phyloP scores from a whole-genome alignment of 2,797 vertebrate species.

The Gymnodraco acuticeps region DNA sequence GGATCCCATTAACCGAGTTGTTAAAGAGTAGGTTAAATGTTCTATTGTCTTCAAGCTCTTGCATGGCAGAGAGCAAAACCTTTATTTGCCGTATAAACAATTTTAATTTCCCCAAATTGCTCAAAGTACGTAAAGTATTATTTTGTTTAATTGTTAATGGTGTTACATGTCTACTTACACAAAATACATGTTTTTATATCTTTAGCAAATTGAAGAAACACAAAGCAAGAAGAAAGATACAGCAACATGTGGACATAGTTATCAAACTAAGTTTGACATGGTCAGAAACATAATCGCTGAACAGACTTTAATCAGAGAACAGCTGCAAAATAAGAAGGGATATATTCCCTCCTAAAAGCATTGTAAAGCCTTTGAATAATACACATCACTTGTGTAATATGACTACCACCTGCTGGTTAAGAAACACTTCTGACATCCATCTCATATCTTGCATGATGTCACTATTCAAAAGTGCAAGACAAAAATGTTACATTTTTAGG shows the following conservation, averaged over 20 bases:
- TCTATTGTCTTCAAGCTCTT: not conserved
- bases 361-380: conserved; percentile 34
- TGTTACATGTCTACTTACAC: not conserved
- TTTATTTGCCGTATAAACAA: conserved; percentile 12
- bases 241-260: not conserved
- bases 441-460: conserved; percentile 13
- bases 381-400: conserved; percentile 64
- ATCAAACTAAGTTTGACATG: not conserved
- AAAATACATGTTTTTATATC: conserved; percentile 2
- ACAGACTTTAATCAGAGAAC: conserved; percentile 6
- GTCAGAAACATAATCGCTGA: not conserved
- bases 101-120: not conserved
- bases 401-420: conserved; percentile 76
- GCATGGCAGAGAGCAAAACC: conserved; percentile 1
- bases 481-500: not conserved
- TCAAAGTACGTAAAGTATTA: not conserved
- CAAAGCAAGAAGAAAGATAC: not conserved
- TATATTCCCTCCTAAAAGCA: conserved; percentile 32
- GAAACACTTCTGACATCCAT: conserved; percentile 34
- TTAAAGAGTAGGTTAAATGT: conserved; percentile 3
- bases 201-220: not conserved
- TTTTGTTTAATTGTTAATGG: not conserved
- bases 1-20: not conserved
- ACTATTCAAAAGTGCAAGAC: conserved; percentile 25
- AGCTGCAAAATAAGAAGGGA: conserved; percentile 8